phyloP scores from a whole-genome alignment of 1,140 invertebrate genomes.

The Ceratina calcarata region DNA sequence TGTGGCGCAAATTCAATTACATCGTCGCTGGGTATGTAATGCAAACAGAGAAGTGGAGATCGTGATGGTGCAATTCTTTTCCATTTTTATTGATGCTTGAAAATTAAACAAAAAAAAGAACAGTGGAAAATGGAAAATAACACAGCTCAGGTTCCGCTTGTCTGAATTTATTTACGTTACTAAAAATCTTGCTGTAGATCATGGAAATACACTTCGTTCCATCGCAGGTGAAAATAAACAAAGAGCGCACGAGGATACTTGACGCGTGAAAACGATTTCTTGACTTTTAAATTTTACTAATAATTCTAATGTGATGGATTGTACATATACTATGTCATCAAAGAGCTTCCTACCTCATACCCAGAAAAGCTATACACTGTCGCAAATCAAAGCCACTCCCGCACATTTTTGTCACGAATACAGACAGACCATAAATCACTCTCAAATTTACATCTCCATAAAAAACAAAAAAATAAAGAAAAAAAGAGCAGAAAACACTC shows the following conservation, averaged over 20 bases:
- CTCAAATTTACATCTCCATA: background rate
- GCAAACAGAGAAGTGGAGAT: background rate
- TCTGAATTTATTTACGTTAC: too few species aligned
- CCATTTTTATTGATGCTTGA: background rate
- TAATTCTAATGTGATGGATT: too few species aligned
- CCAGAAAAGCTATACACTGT: too few species aligned
- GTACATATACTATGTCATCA: too few species aligned
- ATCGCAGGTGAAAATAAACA: too few species aligned
- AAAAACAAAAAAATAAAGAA: background rate
- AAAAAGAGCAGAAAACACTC: background rate
- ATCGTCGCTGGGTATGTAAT: background rate
- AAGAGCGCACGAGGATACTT: too few species aligned
- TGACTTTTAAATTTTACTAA: too few species aligned
- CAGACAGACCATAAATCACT: background rate
- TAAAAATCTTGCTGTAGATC: too few species aligned
- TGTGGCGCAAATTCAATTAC: slow-evolving; percentile 10
- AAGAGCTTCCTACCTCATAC: too few species aligned
- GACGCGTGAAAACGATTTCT: too few species aligned
- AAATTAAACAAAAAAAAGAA: background rate
- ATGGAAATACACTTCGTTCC: too few species aligned
- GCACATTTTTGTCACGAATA: background rate
- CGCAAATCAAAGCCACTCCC: background rate
- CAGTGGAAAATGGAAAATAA: background rate
- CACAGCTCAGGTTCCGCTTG: background rate
- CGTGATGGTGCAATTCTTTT: background rate